Percentiles rank a stretch among this genome's conserved stretches.
These are phyloP conservation scores for Trimorus sp. DNA, from an alignment of 2,888 invertebrate genomes.

Conservation along the genomic window DNA sequence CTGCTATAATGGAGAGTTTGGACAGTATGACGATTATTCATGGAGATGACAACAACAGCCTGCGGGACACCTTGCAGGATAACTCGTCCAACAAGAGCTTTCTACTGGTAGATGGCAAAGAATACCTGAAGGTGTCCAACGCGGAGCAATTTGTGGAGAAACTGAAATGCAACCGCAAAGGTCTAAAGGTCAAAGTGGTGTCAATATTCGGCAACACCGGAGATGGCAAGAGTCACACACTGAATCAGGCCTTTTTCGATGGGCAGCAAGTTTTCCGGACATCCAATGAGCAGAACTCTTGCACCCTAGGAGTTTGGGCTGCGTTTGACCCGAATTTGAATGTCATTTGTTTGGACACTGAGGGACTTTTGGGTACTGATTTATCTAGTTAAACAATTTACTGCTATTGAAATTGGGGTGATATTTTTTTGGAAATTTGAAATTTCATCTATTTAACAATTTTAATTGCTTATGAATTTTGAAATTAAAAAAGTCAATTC, in stretches of 20 bases:
- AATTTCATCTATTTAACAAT: too few relatives aligned
- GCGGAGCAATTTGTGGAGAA: constrained; percentile 83
- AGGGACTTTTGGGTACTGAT: constrained; percentile 86
- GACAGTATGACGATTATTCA: constrained; percentile 68
- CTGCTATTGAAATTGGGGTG: too few relatives aligned
- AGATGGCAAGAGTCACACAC: constrained; percentile 90
- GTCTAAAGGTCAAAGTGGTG: constrained; percentile 88
- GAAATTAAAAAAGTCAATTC: too few relatives aligned
- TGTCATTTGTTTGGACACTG: constrained; percentile 89
- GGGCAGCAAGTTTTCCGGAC: constrained; percentile 85
- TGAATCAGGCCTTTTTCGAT: constrained; percentile 87
- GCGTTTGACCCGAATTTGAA: constrained; percentile 86
- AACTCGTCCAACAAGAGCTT: constrained; percentile 80
- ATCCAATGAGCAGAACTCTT: constrained; percentile 86
- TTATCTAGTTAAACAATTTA: too few relatives aligned
- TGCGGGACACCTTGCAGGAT: constrained; percentile 58
- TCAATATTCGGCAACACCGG: constrained; percentile 93
- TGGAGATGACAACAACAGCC: constrained; percentile 58
- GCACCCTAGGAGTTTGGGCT: constrained; percentile 91
- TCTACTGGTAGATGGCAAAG: constrained; percentile 85
- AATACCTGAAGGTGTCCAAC: constrained; percentile 84
- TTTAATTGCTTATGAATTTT: too few relatives aligned
- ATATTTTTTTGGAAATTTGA: too few relatives aligned
- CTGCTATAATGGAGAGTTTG: constrained; percentile 80
- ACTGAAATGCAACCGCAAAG: constrained; percentile 82